These are phyloP conservation scores for Gephyroberyx darwinii DNA, from an alignment of 2,797 vertebrate species.

Conservation along the genomic window DNA sequence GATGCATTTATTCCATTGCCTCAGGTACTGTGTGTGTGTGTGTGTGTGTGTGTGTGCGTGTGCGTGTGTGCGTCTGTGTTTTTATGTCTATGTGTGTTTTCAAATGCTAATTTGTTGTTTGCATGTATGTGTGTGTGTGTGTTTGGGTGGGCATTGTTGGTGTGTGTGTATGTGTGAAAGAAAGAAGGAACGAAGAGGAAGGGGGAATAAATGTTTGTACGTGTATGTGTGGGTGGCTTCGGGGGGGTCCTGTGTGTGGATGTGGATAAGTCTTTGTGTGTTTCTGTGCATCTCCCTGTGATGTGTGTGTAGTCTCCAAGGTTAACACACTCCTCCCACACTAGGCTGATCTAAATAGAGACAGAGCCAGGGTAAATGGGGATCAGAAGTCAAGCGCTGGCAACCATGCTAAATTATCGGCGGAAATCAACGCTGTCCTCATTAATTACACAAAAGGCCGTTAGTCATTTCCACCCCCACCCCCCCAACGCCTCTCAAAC, in stretches of 20 bases:
- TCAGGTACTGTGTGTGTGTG: slow-evolving; percentile 76
- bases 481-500: slow-evolving; percentile 69
- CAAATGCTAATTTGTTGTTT: slow-evolving; percentile 57
- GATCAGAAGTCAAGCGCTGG: slow-evolving; percentile 84
- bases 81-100: slow-evolving; percentile 34
- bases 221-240: slow-evolving; percentile 70
- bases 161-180: slow-evolving; percentile 53
- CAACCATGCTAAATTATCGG: slow-evolving; percentile 84
- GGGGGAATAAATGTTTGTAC: slow-evolving; percentile 75
- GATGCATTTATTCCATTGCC: slow-evolving; percentile 84
- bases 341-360: slow-evolving; percentile 80
- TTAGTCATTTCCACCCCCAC: slow-evolving; percentile 77
- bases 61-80: slow-evolving; percentile 30
- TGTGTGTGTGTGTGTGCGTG: slow-evolving; percentile 53
- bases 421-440: slow-evolving; percentile 84
- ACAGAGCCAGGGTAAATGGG: slow-evolving; percentile 82
- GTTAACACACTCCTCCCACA: slow-evolving; percentile 81
- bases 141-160: slow-evolving; percentile 44
- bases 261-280: slow-evolving; percentile 73
- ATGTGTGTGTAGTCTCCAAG: slow-evolving; percentile 79
- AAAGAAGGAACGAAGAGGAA: slow-evolving; percentile 66
- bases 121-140: slow-evolving; percentile 5
- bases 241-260: slow-evolving; percentile 68
- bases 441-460: slow-evolving; percentile 86
- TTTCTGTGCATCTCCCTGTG: slow-evolving; percentile 70